Conservation (phyloP, 2,797 vertebrate genomes). For the Myotis findleyi region DNA sequence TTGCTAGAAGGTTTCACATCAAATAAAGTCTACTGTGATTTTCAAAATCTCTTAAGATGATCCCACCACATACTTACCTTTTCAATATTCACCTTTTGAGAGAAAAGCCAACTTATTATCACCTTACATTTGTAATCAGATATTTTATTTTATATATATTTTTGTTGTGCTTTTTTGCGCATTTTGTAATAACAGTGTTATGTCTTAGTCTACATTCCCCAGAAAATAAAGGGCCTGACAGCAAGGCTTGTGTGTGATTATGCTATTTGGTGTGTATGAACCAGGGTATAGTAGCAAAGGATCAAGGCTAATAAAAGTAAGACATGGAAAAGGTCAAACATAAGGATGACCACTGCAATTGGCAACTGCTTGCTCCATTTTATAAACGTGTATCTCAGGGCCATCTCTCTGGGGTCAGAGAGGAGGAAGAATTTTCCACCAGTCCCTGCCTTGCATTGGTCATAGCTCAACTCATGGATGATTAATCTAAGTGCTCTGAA, state of each 20-base stretch:
- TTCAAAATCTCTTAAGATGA: constrained; percentile 38
- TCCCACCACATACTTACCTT: neutral
- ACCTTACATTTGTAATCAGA: neutral
- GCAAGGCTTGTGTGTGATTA: neutral
- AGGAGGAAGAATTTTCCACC: neutral
- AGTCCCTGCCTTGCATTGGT: neutral
- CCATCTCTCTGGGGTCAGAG: neutral
- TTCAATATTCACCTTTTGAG: neutral
- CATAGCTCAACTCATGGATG: neutral
- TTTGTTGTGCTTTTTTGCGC: neutral
- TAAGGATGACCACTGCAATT: neutral
- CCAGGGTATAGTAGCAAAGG: neutral
- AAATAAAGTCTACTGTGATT: constrained; percentile 33
- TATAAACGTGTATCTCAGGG: neutral
- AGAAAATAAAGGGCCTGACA: neutral
- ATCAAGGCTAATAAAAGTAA: neutral
- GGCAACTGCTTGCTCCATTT: neutral
- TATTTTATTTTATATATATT: neutral
- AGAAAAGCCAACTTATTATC: constrained; percentile 8
- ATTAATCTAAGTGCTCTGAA: neutral
- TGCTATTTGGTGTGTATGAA: neutral
- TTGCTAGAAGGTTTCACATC: neutral
- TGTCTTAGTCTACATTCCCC: neutral
- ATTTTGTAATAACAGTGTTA: neutral
- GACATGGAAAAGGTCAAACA: neutral